Base-by-base conservation (phyloP, 1,140 invertebrate species). In the Panagrolaimus sp. region DNA sequence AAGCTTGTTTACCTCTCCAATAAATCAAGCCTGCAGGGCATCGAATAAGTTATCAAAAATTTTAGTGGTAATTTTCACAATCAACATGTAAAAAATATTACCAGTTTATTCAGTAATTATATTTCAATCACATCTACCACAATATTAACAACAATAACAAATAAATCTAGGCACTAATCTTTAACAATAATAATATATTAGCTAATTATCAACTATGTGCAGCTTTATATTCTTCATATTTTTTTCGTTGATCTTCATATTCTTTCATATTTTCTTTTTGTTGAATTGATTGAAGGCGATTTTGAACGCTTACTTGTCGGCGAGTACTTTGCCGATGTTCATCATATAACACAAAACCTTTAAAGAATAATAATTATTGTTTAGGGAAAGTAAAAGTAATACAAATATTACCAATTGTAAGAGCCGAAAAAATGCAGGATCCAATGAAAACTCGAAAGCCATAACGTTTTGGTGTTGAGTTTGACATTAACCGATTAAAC, bases 251-350 rank as follows among this genome's bases (percentile, higher is more conserved):
- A 28, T 65, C 24, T 46, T 80, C 76, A 47, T 78, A 80, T 48
- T 80, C 76, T 38, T 63, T 64, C 78, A 80, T 81, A 71, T 80
- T 81, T 32, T 78, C 65, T 28, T 74, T 74, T 12, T 73, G 21
- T 17, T 78, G 70, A 38, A 80, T 79, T 3, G 55, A 26, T 17
- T 74, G 71, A 15, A 79, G 44, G 45, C 78, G 69, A 64, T 70
- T 70, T 26, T 70, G 69, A 5, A 80, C 78, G 24, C 69, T 70
- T 65, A 72, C 78, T 69, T 81, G 78, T 44, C 78, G 52, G n/a
- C 78, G 45, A 45, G 77, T 63, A 17, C 71, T 67, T 64, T 81
- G 78, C 28, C 21, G 47, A 21, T 67, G 64, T 48, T 80, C 78
- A 63, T 80, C 78, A 46, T 71, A 81, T 47, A 80, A 43, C 8